phyloP scores from a whole-genome alignment of 2,888 invertebrate species.

The Polietes domitor region DNA sequence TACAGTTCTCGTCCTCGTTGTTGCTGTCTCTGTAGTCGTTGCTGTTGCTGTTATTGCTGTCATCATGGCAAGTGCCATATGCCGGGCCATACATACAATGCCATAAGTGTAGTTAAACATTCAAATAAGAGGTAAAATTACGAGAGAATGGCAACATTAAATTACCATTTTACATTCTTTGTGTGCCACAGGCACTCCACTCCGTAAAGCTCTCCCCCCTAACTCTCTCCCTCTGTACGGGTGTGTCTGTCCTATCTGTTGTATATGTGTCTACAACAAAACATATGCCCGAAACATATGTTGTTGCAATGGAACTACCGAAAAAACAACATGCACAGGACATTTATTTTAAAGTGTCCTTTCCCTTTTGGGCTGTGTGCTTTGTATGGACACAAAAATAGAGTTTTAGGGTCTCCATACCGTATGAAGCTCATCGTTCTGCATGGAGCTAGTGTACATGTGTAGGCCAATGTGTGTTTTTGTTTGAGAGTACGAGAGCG shows the following conservation, averaged over 20 bases:
- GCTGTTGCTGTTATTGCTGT: conserved; percentile 15
- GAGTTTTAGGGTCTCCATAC: neutral
- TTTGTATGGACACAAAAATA: neutral
- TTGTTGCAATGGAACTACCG: conserved; percentile 34
- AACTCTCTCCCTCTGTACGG: neutral
- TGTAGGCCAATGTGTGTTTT: neutral
- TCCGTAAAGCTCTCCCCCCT: neutral
- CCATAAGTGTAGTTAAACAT: conserved; percentile 53
- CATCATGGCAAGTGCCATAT: conserved; percentile 42
- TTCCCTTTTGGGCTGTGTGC: conserved; percentile 32
- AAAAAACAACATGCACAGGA: conserved; percentile 32
- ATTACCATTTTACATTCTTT: conserved; percentile 65
- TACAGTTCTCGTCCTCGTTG: conserved; percentile 54
- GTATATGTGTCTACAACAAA: conserved; percentile 21
- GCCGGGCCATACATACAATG: conserved; percentile 29
- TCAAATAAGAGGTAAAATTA: conserved; percentile 64
- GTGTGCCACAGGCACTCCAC: conserved; percentile 3
- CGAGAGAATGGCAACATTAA: conserved; percentile 66
- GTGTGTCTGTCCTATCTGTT: conserved; percentile 20
- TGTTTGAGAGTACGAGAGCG: neutral
- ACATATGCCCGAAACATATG: conserved; percentile 60
- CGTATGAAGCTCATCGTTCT: too few relatives aligned
- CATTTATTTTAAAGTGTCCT: conserved; percentile 47
- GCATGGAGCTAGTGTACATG: neutral
- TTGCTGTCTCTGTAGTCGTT: neutral